Evolutionary conservation across 2,797 vertebrate species (phyloP), one percentile per base, ranked within the genome.

Genomic region (Darevskia nairensis): DNA sequence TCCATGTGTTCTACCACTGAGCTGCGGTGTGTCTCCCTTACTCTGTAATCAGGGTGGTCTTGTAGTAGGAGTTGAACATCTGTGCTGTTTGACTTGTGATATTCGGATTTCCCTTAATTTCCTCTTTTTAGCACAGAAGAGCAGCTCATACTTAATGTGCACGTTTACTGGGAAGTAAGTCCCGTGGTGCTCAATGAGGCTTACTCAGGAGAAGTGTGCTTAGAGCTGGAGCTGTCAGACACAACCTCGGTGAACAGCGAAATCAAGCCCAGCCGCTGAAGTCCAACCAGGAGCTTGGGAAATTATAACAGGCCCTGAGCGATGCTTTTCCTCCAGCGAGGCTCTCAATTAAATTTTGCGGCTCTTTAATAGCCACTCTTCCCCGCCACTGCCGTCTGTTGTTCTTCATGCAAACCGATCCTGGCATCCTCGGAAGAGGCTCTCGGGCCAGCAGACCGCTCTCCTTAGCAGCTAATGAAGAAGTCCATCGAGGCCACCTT

Each of bases 401-500:
- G n/a, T 66, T 44, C n/a, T 27, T 84, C 89, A 41, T 8, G 41
- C 77, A 90, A 90, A 90, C 81, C 3, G 6, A 81, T 80, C 75
- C 27, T 87, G 75, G 46, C 81, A 74, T 46, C 29, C n/a, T 17
- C 29, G 15, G 23, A 66, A 74, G 80, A 55, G 75, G 68, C 75
- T 90, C 23, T 27, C 13, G 39, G 55, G 50, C 46, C 78, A 86
- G 74, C 39, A 83, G n/a, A 74, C 7, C 6, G 55, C 78, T 27
- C 55, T 46, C 10, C 76, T 90, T 84, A 84, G 59, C 68, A n/a
- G 81, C 81, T 79, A 74, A 90, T 80, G 89, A 80, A 84, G 68
- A 80, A 61, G 35, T 8, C 66, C 2, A 9, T 6, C 2, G 68
- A 78, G 80, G 32, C 9, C 17, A 25, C 23, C 25, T 25, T 79